Conservation (phyloP, 2,797 vertebrate species). For the Pseudochirops corinnae region DNA sequence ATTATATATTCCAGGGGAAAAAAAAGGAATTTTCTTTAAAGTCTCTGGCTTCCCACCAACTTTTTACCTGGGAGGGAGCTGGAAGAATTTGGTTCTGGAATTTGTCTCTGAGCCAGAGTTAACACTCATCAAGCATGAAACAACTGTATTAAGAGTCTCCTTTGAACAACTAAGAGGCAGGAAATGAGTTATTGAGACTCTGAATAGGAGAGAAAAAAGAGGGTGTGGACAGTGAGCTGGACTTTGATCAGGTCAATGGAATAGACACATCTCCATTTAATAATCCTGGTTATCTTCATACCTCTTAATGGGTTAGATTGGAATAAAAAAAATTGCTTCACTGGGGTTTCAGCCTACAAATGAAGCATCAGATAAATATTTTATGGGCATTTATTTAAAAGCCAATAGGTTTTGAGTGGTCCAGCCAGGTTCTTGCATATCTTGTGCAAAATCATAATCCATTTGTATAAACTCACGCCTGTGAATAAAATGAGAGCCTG, state of each 20-base stretch:
- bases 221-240: neutral
- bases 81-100: neutral
- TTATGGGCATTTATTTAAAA: neutral
- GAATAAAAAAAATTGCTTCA: neutral
- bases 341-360: neutral
- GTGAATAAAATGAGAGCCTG: neutral
- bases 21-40: neutral
- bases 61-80: neutral
- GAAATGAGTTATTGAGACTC: neutral
- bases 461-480: neutral
- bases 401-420: neutral
- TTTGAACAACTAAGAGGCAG: neutral
- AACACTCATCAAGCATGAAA: neutral
- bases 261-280: neutral
- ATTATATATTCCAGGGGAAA: neutral
- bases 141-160: neutral
- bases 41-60: neutral
- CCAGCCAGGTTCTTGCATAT: neutral
- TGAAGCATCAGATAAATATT: neutral
- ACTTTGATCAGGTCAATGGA: neutral
- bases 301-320: neutral
- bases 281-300: neutral
- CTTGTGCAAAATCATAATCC: neutral
- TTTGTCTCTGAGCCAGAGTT: neutral
- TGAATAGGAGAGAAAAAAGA: neutral